Conservation (phyloP, 2,113 vertebrate species). For the Rynchops niger region DNA sequence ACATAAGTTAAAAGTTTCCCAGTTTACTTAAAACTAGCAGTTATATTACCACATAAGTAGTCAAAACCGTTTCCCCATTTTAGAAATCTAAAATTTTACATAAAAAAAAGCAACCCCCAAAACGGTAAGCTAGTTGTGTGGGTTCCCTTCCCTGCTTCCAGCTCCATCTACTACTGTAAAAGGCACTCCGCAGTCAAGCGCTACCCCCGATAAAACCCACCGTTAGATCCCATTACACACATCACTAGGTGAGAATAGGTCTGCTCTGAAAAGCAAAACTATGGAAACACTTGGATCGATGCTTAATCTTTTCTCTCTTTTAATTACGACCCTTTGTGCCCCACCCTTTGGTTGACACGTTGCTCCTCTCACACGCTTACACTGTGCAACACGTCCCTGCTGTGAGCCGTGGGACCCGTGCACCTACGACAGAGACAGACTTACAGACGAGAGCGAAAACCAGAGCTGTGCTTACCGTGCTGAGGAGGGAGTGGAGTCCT, state of each 20-base stretch:
- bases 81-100: conserved; percentile 80
- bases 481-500: background rate
- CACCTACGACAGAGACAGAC: background rate
- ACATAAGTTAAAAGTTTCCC: conserved; percentile 82
- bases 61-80: conserved; percentile 72
- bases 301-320: rapidly evolving
- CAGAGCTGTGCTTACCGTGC: background rate
- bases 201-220: background rate
- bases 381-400: background rate
- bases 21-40: conserved; percentile 80
- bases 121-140: background rate
- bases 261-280: background rate
- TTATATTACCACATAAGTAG: conserved; percentile 66
- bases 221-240: rapidly evolving
- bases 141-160: conserved; percentile 14
- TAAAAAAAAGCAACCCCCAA: background rate
- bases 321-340: background rate
- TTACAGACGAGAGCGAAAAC: background rate
- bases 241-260: background rate
- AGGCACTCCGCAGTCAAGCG: conserved; percentile 54
- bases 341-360: background rate
- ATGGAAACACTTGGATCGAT: rapidly evolving
- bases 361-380: background rate
- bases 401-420: rapidly evolving
- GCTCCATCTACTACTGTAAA: background rate